A percentile compares a stretch with the other conserved stretches of the same genome.
These are phyloP conservation scores for Cirrhinus molitorella DNA, from an alignment of 2,797 vertebrate genomes.

Conservation along the genomic window DNA sequence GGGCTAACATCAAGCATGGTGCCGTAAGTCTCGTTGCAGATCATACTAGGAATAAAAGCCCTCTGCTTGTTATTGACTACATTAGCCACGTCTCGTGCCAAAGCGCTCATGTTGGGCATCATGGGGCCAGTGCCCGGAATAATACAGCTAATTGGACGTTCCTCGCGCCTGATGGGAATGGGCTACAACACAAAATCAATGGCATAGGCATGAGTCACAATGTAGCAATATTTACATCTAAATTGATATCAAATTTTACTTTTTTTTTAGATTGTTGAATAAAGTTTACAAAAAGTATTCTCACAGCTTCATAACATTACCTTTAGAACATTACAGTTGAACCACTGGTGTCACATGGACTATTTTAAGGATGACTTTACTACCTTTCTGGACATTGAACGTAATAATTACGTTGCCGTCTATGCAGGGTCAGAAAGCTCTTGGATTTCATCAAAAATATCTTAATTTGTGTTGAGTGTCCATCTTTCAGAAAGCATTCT, in stretches of 20 bases:
- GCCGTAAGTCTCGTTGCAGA: constrained; percentile 95
- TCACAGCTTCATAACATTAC: no score
- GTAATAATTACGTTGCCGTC: no score
- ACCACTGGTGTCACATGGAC: no score
- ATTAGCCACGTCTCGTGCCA: constrained; percentile 84
- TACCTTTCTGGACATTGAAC: no score
- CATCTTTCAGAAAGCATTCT: not conserved
- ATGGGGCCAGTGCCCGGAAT: constrained; percentile 75
- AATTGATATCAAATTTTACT: not conserved
- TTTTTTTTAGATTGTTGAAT: no score
- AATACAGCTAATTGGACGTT: constrained; percentile 92
- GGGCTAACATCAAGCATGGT: constrained; percentile 83
- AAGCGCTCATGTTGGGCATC: constrained; percentile 78
- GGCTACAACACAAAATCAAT: constrained; percentile 76
- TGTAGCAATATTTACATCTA: not conserved
- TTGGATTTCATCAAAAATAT: no score
- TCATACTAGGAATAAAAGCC: constrained; percentile 81
- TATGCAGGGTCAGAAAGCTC: no score
- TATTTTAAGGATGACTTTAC: no score
- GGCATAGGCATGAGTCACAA: not conserved
- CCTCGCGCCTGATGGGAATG: constrained; percentile 89
- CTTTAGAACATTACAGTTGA: no score
- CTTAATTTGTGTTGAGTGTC: no score
- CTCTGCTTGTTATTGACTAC: constrained; percentile 86
- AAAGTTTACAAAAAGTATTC: no score